Percentiles rank a stretch among this genome's conserved stretches.
Evolutionary conservation across 2,888 invertebrate species (phyloP).

Genomic region (Eurytoma adleriae): DNA sequence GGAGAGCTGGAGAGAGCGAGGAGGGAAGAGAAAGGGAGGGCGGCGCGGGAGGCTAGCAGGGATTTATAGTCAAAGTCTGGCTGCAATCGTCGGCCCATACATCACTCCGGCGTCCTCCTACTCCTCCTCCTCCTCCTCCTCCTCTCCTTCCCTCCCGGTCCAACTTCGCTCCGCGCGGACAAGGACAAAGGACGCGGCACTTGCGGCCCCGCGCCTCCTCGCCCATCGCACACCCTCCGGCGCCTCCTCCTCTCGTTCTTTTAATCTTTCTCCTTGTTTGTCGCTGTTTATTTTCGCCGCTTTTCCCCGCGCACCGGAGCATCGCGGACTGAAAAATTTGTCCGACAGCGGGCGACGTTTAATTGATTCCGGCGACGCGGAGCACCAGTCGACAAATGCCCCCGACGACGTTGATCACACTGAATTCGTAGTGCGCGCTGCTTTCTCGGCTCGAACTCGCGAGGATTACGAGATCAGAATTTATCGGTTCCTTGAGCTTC

Average conservation of each 20-base stretch:
- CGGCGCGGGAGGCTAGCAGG: constrained; percentile 48
- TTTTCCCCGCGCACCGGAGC: constrained; percentile 4
- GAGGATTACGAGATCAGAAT: too few species aligned
- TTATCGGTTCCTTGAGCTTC: too few species aligned
- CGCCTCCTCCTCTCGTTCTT: constrained; percentile 52
- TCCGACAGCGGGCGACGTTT: constrained; percentile 21
- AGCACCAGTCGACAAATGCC: too few species aligned
- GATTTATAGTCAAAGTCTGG: constrained; percentile 67
- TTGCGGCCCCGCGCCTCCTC: constrained; percentile 34
- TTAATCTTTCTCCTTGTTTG: constrained; percentile 56
- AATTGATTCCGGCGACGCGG: constrained; percentile 48
- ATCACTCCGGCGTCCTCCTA: constrained; percentile 58
- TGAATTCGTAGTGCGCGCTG: too few species aligned
- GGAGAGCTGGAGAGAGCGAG: neutral
- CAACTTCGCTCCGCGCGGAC: constrained; percentile 49
- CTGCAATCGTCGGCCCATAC: constrained; percentile 66
- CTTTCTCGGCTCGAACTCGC: too few species aligned
- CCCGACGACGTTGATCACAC: too few species aligned
- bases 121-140: neutral
- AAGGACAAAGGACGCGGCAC: constrained; percentile 52
- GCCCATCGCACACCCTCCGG: constrained; percentile 48
- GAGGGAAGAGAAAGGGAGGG: constrained; percentile 17
- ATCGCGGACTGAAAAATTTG: constrained; percentile 37
- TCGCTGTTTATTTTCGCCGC: constrained; percentile 51
- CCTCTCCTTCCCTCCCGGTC: neutral